Base-by-base conservation (phyloP, 2,888 invertebrate species). In the Allygus modestus region DNA sequence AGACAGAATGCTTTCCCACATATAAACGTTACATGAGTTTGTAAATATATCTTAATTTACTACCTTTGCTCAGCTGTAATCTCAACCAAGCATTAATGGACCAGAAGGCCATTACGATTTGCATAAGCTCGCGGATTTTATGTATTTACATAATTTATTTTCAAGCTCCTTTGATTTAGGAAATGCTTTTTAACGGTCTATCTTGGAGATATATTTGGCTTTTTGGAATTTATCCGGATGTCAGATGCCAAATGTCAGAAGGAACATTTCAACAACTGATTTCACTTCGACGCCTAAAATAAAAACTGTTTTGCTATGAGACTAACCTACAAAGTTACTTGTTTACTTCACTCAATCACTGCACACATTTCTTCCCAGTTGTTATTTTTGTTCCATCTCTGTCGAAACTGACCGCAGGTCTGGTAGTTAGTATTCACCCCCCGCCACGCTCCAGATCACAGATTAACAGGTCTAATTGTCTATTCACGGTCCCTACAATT, bases 401-500 rank as follows among this genome's bases (percentile, higher is more conserved):
- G 37, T 0, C 65, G 9, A 31, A 9, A 28, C 65, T 65, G 65
- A 65, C 65, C 65, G 31, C 65, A 28, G 65, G 28, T 12, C 20
- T 20, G 28, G 65, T 65, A 11, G 26, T 65, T 65, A 15, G 28
- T 28, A 65, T 71, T 41, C 75, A 46, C 75, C 23, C 58, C 17
- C 0, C 2, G 46, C 51, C 11, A 54, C 79, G 79, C 58, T 79
- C 79, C 58, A 46, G 26, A 58, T 58, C 79, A 33, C 79, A 33
- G 58, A 58, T 79, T 79, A 79, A 79, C 79, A 2, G 58, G 17
- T 4, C 58, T 79, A 79, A 79, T 79, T 58, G 79, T 58, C 31
- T 33, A 79, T 79, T 79, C 79, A 79, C 54, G 46, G 58, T 31
- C 20, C 77, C 77, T 77, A 37, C 43, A 73, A 79, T 79, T 37